Evolutionary conservation across 2,797 vertebrate species (phyloP), one percentile per base, ranked within the genome.

Genomic region (Alosa sapidissima): DNA sequence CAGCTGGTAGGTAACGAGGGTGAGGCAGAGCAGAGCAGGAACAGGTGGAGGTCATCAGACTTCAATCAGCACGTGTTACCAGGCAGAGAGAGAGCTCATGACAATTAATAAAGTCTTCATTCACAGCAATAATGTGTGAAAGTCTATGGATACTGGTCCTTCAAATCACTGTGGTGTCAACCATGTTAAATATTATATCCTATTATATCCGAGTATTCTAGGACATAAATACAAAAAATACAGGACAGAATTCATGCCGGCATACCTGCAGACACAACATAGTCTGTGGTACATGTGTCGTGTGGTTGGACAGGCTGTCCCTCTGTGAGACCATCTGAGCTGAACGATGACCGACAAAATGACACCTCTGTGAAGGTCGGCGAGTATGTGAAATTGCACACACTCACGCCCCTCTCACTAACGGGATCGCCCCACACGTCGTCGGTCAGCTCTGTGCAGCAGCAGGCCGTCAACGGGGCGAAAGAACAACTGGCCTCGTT

Each of bases 371-470:
- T 9, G 3, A 81, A 8, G 33, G 16, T 62, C 9, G 78, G 83
- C 47, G 81, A 6, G 81, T 89, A 89, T 5, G 85, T 85, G 10
- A 89, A 65, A 81, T 89, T 87, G 11, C 52, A 85, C 33, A 85
- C 19, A 36, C 13, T 28, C 45, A n/a, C 45, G 11, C 24, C 55
- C 2, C 10, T 41, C 3, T 51, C 72, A 19, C 24, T 52, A 2
- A 5, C 33, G 21, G n/a, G 24, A 24, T 33, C n/a, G 47, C n/a
- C 36, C 48, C 28, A 75, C 9, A 21, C 19, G 19, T 78, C 41
- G 2, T 47, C 14, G 14, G 21, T 16, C 72, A 47, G 16, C 72
- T 19, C 41, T 1, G 11, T 47, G 72, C 65, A 78, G 52, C 52
- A 60, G 51, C 60, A 14, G 10, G 5, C 28, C 14, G 54, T 0